A percentile compares a stretch with the other conserved stretches of the same genome.
Conservation (phyloP, 2,888 invertebrate species). For the Ennomos erosarius region DNA sequence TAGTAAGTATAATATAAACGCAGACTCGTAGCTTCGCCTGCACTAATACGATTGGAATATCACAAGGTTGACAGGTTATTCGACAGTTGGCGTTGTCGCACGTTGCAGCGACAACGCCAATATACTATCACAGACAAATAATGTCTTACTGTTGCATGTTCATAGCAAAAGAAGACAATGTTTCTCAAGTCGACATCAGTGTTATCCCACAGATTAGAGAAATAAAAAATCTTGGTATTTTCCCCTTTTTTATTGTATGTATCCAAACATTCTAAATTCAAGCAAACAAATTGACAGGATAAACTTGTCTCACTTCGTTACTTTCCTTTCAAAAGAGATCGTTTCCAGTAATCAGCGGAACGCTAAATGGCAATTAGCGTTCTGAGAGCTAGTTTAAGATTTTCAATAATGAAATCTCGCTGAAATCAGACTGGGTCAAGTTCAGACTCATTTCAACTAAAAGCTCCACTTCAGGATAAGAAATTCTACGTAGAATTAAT, state of each 20-base stretch:
- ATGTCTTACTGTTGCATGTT: no score
- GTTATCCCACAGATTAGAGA: no score
- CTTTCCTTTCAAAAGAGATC: not conserved
- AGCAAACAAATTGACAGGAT: no score
- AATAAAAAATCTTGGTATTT: no score
- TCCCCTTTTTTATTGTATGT: no score
- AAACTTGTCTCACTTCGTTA: constrained; percentile 4
- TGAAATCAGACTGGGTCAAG: constrained; percentile 32
- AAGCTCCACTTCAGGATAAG: not conserved
- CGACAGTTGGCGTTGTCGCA: constrained; percentile 35
- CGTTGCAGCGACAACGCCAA: constrained; percentile 21
- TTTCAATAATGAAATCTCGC: constrained; percentile 32
- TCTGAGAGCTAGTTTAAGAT: constrained; percentile 28
- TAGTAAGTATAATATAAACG: constrained; percentile 40
- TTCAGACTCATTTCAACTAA: constrained; percentile 34
- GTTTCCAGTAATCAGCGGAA: constrained; percentile 18
- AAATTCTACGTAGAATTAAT: not conserved
- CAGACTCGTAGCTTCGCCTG: constrained; percentile 30
- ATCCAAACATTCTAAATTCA: no score
- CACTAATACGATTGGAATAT: constrained; percentile 39
- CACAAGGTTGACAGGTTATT: constrained; percentile 27
- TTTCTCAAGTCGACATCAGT: no score
- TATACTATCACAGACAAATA: no score
- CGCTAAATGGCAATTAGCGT: constrained; percentile 34
- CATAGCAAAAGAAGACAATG: no score